A percentile compares a stretch with the other conserved stretches of the same genome.
phyloP scores from a whole-genome alignment of 1,140 invertebrate genomes.

The Streblospio benedicti region DNA sequence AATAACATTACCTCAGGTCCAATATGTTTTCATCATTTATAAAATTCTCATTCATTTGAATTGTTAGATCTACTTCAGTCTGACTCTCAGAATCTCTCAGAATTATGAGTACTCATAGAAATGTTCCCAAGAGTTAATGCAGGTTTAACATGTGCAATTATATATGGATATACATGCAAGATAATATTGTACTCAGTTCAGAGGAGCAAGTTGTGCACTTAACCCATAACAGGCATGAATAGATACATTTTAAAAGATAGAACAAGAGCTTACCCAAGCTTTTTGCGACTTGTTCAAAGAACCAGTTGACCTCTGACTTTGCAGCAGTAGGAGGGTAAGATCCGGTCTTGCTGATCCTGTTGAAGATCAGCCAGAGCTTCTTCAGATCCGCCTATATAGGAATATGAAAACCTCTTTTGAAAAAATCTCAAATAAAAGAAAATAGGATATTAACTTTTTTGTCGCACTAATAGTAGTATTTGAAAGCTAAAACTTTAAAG shows the following conservation, averaged over 20 bases:
- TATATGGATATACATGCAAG: background rate
- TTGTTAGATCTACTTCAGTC: too few relatives aligned
- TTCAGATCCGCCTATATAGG: background rate
- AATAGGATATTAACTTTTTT: too few relatives aligned
- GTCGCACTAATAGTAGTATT: too few relatives aligned
- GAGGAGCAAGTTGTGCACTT: too few relatives aligned
- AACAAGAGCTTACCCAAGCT: background rate
- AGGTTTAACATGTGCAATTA: background rate
- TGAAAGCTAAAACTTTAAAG: too few relatives aligned
- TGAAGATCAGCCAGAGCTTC: conserved; percentile 18
- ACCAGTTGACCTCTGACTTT: conserved; percentile 9
- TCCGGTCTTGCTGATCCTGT: conserved; percentile 11
- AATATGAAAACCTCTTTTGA: background rate
- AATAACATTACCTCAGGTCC: too few relatives aligned
- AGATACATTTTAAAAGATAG: background rate
- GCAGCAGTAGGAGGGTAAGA: conserved; percentile 11
- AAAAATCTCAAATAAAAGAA: too few relatives aligned
- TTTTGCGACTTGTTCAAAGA: conserved; percentile 8
- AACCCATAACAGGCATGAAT: background rate
- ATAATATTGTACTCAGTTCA: too few relatives aligned
- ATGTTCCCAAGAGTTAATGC: background rate
- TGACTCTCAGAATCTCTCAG: too few relatives aligned
- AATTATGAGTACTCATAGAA: background rate
- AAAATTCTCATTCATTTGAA: too few relatives aligned
- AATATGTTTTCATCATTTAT: too few relatives aligned